Evolutionary conservation across 2,888 invertebrate species (phyloP), one percentile per base, ranked within the genome.

Genomic region (Pandemis corylana): DNA sequence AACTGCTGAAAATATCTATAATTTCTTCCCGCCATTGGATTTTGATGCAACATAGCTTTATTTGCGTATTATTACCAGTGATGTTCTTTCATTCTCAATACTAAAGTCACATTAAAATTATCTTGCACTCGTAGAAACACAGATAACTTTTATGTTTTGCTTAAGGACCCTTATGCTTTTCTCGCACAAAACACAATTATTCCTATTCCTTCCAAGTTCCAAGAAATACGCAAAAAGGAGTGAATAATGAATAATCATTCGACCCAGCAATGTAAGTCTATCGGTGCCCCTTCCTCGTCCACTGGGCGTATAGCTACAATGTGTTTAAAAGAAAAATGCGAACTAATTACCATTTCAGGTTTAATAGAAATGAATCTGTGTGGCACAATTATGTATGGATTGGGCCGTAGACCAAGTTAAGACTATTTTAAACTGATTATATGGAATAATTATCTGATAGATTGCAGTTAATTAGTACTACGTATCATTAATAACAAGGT

Each of bases 291-390:
- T 44, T 20, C 53, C 51, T 42, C 61, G 15, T 28, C 46, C 41
- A 28, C 12, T 51, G 2, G 5, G 5, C 41, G 46, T 20, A 20
- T 10, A 61, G 41, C 15, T 72, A 28, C 9, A 49, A 73, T 56
- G 56, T 59, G 20, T 56, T 68, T 13, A 46, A 59, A 41, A 42
- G 28, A 66, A 76, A 74, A 68, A 75, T 71, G 56, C 49, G 44
- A 75, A 68, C 75, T 28, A 56, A 53, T 71, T 68, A 36, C 72
- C 70, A 63, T 75, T 73, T 73, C 15, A 69, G 67, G 51, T 6
- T 70, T 70, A 75, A 75, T 62, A 65, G 66, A 20, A 59, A 68
- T 75, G 70, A 72, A 63, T 44, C 46, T 10, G 12, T 10, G n/a
- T 69, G 49, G 12, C 67, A 59, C 61, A 53, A n/a, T 65, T 68